Conservation (phyloP, 2,888 invertebrate species). For the Drosophila diplacantha region DNA sequence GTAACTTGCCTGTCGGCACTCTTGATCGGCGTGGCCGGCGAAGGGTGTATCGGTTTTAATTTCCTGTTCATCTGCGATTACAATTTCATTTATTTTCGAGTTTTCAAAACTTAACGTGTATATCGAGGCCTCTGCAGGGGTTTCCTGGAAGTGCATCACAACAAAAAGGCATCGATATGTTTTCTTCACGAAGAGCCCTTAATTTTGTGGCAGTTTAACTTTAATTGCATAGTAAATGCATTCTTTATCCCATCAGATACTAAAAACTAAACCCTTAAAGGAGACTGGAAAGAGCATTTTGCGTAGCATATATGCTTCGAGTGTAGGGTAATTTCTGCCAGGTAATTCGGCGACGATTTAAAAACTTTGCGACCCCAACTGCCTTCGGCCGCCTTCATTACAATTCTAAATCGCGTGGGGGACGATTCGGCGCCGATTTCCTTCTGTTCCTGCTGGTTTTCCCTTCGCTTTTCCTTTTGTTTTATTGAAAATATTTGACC, state of each 20-base stretch:
- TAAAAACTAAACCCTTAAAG: not conserved
- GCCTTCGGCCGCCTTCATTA: constrained; percentile 11
- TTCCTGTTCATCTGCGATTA: not conserved
- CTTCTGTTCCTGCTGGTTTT: constrained; percentile 11
- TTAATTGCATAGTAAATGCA: too few relatives aligned
- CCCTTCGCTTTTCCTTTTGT: constrained; percentile 20
- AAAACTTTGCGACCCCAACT: too few relatives aligned
- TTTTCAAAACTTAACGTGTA: not conserved
- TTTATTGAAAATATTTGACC: constrained; percentile 63
- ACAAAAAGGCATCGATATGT: not conserved
- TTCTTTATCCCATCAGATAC: not conserved
- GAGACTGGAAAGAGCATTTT: not conserved
- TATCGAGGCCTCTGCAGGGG: not conserved
- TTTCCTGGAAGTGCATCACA: not conserved
- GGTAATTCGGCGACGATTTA: not conserved
- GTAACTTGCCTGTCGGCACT: constrained; percentile 2
- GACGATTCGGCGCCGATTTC: constrained; percentile 3
- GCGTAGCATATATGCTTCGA: not conserved
- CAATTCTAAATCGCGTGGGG: constrained; percentile 16
- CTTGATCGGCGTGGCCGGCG: not conserved
- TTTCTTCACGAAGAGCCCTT: not conserved
- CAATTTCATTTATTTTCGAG: not conserved
- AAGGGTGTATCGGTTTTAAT: constrained; percentile 9
- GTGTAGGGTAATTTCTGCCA: not conserved
- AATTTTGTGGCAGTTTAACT: not conserved